Percentiles rank a stretch among this genome's conserved stretches.
phyloP scores from a whole-genome alignment of 2,113 vertebrate species.

The Triplophysa rosa region DNA sequence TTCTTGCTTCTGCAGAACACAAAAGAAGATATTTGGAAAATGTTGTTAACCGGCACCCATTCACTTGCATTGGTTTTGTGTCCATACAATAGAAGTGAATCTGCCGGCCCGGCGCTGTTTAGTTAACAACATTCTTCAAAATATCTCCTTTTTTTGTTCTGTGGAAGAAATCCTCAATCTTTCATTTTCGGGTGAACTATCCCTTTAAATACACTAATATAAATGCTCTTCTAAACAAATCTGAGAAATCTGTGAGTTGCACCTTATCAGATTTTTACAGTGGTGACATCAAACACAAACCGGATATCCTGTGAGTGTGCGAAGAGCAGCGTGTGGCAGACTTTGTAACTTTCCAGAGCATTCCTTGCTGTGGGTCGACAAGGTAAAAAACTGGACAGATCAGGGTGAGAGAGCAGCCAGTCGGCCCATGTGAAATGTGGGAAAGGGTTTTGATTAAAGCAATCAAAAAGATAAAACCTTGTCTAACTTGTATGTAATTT shows the following conservation, averaged over 20 bases:
- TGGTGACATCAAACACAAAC: conserved; percentile 8
- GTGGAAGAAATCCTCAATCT: too few species aligned
- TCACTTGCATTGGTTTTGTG: too few species aligned
- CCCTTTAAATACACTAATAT: neutral
- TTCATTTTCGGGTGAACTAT: too few species aligned
- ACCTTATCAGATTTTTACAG: conserved; percentile 3
- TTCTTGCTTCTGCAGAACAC: too few species aligned
- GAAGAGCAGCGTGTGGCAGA: neutral
- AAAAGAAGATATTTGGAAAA: too few species aligned
- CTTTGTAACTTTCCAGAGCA: neutral
- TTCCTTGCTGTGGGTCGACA: neutral
- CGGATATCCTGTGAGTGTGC: conserved; percentile 26
- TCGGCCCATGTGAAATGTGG: neutral
- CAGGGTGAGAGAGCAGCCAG: neutral
- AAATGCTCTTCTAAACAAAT: neutral
- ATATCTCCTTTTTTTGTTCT: too few species aligned
- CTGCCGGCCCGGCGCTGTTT: too few species aligned
- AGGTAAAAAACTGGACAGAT: neutral
- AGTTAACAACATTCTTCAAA: too few species aligned
- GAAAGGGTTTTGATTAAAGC: neutral
- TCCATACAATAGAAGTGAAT: too few species aligned
- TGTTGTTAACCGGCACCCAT: too few species aligned
- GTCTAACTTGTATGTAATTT: conserved; percentile 19
- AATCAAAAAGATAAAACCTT: conserved; percentile 13
- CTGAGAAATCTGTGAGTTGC: neutral